These are phyloP conservation scores for Pyrocephalus nanus DNA, from an alignment of 2,797 vertebrate species.

Conservation along the genomic window DNA sequence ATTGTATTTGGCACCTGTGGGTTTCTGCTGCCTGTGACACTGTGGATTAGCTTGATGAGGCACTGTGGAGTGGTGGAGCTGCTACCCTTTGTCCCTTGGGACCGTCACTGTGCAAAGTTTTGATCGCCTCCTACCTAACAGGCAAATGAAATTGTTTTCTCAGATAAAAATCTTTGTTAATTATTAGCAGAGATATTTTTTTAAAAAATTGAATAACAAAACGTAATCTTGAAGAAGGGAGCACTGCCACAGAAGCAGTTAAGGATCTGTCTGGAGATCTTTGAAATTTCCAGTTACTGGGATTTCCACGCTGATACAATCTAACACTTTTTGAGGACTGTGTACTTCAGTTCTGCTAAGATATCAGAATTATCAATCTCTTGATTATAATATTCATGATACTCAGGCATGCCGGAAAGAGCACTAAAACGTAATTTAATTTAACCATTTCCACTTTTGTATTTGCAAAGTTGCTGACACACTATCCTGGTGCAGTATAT, in stretches of 20 bases:
- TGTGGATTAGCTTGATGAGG: constrained; percentile 7
- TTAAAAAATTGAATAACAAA: neutral
- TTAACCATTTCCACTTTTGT: neutral
- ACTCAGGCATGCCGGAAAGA: constrained; percentile 27
- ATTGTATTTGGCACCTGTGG: neutral
- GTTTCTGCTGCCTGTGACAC: constrained; percentile 2
- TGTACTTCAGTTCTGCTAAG: constrained; percentile 46
- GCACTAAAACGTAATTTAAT: neutral
- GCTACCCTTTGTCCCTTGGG: neutral
- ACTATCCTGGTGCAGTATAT: neutral
- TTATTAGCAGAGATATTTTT: constrained; percentile 25
- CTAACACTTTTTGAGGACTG: constrained; percentile 32
- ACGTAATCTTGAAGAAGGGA: neutral
- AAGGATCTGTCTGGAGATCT: constrained; percentile 65
- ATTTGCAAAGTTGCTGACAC: neutral
- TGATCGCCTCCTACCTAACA: constrained; percentile 37
- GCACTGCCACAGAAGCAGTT: constrained; percentile 40
- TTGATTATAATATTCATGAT: constrained; percentile 67
- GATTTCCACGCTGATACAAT: constrained; percentile 73
- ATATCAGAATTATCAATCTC: constrained; percentile 64
- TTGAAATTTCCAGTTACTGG: constrained; percentile 59
- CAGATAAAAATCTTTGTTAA: constrained; percentile 29
- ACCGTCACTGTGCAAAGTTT: neutral
- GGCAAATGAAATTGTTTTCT: constrained; percentile 1
- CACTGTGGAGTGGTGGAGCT: neutral